Percentiles rank a stretch among this genome's conserved stretches.
phyloP scores from a whole-genome alignment of 2,888 invertebrate genomes.

The Philereme transversata region DNA sequence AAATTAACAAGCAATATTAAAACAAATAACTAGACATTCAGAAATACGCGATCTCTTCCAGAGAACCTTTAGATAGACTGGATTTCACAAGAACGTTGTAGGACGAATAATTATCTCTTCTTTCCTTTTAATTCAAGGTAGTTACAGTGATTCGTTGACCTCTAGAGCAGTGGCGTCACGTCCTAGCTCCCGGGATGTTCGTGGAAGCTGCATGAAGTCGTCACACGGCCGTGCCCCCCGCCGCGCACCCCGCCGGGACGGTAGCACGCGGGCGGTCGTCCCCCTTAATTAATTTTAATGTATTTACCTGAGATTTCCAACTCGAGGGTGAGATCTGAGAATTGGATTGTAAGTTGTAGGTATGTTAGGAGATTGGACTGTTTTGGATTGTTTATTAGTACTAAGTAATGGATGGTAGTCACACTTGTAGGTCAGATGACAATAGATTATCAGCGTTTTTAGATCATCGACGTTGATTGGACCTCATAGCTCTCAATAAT shows the following conservation, averaged over 20 bases:
- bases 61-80: too few relatives aligned
- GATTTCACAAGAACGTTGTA: too few relatives aligned
- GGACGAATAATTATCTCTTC: too few relatives aligned
- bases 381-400: not conserved
- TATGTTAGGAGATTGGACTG: not conserved
- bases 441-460: too few relatives aligned
- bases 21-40: too few relatives aligned
- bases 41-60: too few relatives aligned
- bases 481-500: too few relatives aligned
- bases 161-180: conserved; percentile 35
- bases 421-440: not conserved
- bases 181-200: conserved; percentile 54
- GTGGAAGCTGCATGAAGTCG: conserved; percentile 81
- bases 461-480: too few relatives aligned
- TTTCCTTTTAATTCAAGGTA: too few relatives aligned
- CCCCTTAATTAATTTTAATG: conserved; percentile 80
- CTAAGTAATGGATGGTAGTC: not conserved
- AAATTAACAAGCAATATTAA: too few relatives aligned
- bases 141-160: conserved; percentile 34
- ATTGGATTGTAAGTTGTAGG: conserved; percentile 8
- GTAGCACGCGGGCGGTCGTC: conserved; percentile 80
- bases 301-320: conserved; percentile 61
- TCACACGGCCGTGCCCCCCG: conserved; percentile 57
- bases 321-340: conserved; percentile 24
- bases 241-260: conserved; percentile 64